These are phyloP conservation scores for Xylocampa areola DNA, from an alignment of 2,888 invertebrate genomes.

Conservation along the genomic window DNA sequence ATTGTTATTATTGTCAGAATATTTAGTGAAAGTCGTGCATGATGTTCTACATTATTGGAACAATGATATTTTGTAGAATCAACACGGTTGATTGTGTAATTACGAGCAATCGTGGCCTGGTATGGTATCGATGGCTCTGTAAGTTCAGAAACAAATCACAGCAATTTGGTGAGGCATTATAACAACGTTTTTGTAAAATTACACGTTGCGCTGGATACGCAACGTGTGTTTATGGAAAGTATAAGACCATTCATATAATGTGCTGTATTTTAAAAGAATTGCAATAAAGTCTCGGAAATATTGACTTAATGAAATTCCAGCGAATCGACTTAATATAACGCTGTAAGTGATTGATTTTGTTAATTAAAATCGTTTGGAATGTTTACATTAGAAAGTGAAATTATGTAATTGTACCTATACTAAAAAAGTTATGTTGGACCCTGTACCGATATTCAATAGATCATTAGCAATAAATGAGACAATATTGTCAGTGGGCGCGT, in stretches of 20 bases:
- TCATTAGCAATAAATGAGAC: constrained; percentile 87
- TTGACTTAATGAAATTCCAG: constrained; percentile 42
- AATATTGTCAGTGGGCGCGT: constrained; percentile 77
- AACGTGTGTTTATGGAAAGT: constrained; percentile 81
- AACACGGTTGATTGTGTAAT: constrained; percentile 83
- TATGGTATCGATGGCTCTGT: constrained; percentile 74
- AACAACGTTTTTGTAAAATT: constrained; percentile 86
- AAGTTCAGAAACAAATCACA: constrained; percentile 81
- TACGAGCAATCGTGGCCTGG: constrained; percentile 71
- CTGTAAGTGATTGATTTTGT: constrained; percentile 52
- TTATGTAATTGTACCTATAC: constrained; percentile 59
- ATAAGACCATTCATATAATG: constrained; percentile 68
- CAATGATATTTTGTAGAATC: constrained; percentile 75
- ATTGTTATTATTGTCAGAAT: constrained; percentile 18
- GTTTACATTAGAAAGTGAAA: constrained; percentile 73
- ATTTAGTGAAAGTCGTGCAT: constrained; percentile 64
- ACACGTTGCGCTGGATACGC: constrained; percentile 72
- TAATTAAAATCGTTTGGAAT: constrained; percentile 61
- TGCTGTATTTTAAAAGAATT: constrained; percentile 60
- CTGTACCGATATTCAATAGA: constrained; percentile 74
- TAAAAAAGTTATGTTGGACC: constrained; percentile 52
- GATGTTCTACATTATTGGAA: constrained; percentile 58
- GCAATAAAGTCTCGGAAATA: constrained; percentile 49
- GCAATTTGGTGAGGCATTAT: constrained; percentile 83
- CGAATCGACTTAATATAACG: constrained; percentile 19